These are phyloP conservation scores for Tamias sibiricus DNA, from an alignment of 2,113 vertebrate species.

Conservation along the genomic window DNA sequence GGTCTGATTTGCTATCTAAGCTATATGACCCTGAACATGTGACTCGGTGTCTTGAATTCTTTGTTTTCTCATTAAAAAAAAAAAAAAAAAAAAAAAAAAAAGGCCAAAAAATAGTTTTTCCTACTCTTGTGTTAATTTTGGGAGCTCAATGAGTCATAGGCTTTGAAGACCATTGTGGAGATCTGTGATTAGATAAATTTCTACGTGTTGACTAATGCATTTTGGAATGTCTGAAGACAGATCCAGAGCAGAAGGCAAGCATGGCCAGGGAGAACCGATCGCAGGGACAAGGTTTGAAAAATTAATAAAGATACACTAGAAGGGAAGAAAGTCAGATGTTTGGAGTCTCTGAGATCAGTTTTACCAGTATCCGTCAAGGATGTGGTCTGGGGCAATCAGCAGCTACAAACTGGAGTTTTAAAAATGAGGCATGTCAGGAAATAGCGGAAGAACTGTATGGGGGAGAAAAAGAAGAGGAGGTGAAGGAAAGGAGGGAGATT, in stretches of 20 bases:
- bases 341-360: neutral
- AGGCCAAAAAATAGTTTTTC: neutral
- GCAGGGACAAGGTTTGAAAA: neutral
- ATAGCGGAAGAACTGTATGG: neutral
- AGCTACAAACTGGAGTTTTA: neutral
- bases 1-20: neutral
- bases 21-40: neutral
- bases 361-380: neutral
- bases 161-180: neutral
- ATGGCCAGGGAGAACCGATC: neutral
- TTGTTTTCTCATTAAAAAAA: conserved; percentile 10
- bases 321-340: neutral
- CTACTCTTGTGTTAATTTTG: neutral
- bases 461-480: no score
- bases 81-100: neutral
- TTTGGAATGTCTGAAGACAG: conserved; percentile 6
- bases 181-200: neutral
- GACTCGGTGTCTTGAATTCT: neutral
- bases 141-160: neutral
- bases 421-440: neutral
- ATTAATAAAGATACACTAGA: neutral
- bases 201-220: neutral
- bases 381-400: no score
- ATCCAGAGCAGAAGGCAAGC: neutral
- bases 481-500: neutral